Evolutionary conservation across 2,113 vertebrate species (phyloP).

Genomic region (Salvator merianae): DNA sequence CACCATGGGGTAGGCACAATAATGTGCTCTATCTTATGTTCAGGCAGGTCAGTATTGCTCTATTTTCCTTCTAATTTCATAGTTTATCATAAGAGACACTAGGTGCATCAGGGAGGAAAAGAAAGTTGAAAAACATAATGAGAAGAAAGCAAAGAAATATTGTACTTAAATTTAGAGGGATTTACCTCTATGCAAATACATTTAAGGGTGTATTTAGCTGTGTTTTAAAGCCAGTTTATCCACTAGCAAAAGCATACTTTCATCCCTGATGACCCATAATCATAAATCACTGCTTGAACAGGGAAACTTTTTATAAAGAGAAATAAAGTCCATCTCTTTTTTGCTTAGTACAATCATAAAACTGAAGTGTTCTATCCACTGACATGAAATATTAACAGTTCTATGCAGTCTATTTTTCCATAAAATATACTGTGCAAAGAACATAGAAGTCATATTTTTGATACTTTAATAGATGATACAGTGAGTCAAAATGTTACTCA

Average conservation of each 20-base stretch:
- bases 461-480: constrained; percentile 1
- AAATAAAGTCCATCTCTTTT: constrained; percentile 14
- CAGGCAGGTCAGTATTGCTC: not conserved
- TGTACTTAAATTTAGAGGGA: not conserved
- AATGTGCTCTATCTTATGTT: too few species aligned
- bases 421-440: constrained; percentile 16
- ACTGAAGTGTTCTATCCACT: not conserved
- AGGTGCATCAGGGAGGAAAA: not conserved
- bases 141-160: too few species aligned
- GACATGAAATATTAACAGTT: constrained; percentile 31
- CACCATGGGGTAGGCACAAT: too few species aligned
- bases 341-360: constrained; percentile 34
- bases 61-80: not conserved
- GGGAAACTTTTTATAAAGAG: constrained; percentile 21
- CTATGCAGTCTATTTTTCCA: not conserved
- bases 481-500: not conserved
- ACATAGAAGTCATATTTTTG: not conserved
- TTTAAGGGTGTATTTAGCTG: not conserved
- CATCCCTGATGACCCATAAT: not conserved
- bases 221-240: not conserved
- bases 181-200: not conserved
- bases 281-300: constrained; percentile 18
- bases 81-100: not conserved
- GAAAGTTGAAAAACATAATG: not conserved
- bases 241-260: constrained; percentile 7